Conservation (phyloP, 2,113 vertebrate genomes). For the Sinocyclocheilus grahami region DNA sequence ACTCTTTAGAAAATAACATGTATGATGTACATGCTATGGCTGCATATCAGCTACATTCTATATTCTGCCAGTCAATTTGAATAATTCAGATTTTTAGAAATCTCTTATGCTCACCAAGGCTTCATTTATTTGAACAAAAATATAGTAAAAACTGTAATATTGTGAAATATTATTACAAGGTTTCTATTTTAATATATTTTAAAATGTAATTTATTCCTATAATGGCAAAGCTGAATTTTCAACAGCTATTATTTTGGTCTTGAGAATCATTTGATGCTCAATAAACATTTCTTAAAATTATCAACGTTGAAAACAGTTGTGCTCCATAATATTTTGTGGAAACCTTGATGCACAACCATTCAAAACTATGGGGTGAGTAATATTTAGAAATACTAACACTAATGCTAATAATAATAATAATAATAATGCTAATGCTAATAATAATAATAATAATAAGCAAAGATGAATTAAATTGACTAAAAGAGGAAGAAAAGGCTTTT, state of each 20-base stretch:
- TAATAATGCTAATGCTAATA: too few species aligned
- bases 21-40: background rate
- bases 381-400: background rate
- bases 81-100: background rate
- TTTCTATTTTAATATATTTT: too few species aligned
- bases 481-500: too few species aligned
- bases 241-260: background rate
- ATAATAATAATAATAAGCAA: too few species aligned
- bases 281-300: background rate
- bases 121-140: background rate
- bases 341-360: background rate
- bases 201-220: background rate
- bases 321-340: background rate
- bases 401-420: too few species aligned
- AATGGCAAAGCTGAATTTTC: background rate
- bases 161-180: background rate
- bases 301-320: background rate
- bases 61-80: too few species aligned
- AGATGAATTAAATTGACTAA: too few species aligned
- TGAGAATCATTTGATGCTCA: background rate
- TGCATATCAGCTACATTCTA: background rate
- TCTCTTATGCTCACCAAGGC: background rate
- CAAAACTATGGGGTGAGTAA: background rate
- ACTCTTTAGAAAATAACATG: background rate
- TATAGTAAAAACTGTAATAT: background rate